phyloP scores from a whole-genome alignment of 1,140 invertebrate species.

The Uloborus diversus region DNA sequence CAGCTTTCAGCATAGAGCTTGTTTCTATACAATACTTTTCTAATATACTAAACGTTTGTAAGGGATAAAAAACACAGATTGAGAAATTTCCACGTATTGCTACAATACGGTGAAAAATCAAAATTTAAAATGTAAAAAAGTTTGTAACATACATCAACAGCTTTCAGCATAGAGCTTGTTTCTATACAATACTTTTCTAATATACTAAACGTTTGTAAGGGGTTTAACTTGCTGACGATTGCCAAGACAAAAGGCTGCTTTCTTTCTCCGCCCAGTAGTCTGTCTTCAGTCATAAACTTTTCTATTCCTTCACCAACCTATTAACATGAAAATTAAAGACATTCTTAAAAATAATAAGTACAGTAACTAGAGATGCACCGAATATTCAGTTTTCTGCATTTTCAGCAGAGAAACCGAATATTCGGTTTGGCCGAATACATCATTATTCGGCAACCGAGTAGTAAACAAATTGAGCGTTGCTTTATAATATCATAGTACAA shows the following conservation, averaged over 20 bases:
- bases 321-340: no score
- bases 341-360: no score
- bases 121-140: background rate
- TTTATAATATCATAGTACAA: no score
- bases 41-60: background rate
- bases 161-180: constrained; percentile 3
- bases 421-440: no score
- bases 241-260: background rate
- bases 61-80: no score
- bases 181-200: background rate
- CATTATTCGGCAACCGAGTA: no score
- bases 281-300: background rate
- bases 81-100: constrained; percentile 15
- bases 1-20: constrained; percentile 1
- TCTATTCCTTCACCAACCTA: background rate
- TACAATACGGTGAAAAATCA: background rate
- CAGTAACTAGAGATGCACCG: no score
- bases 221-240: background rate
- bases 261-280: background rate
- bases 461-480: no score
- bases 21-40: background rate
- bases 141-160: background rate
- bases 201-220: background rate
- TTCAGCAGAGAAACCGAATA: no score
- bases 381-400: no score